Evolutionary conservation across 2,888 invertebrate species (phyloP), one percentile per base, ranked within the genome.

Genomic region (Cephus sareptanus): DNA sequence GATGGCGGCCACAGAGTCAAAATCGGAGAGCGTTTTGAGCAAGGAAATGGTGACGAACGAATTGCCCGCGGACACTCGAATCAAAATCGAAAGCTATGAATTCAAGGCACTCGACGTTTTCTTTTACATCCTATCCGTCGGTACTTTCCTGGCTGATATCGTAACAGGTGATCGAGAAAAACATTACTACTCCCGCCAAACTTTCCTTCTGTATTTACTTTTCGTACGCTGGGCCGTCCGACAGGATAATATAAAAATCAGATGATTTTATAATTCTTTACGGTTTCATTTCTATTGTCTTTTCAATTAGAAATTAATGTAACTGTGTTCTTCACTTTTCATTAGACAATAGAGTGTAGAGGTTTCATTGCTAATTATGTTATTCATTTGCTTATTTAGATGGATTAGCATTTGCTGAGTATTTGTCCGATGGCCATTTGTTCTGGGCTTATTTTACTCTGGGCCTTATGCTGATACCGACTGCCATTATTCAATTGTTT

Each of bases 371-470:
- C 76, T 75, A 73, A 75, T 77, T 40, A 31, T 76, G 70, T 79
- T 77, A 70, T 77, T 30, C 40, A 34, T 31, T 77, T 75, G 68
- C 12, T 70, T 69, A 93, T 93, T 82, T 92, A 94, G 94, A 94
- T 92, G 89, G 93, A 78, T 91, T 93, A 83, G 93, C 94, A 81
- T 93, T 93, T 86, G 92, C 93, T 74, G 93, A 94, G 90, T 94
- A 94, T 88, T 93, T 93, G 84, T 92, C 92, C 85, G 91, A 92
- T 91, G 93, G 93, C 80, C 92, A 93, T 84, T 87, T 92, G 73
- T 92, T 92, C 85, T 94, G 94, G 94, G 94, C 93, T 76, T 88
- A 93, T 73, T 92, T 93, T 37, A 94, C 94, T 76, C 87, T 93
- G 75, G 89, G 92, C 81, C 92, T 94, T 84, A 93, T 94, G 83